Percentiles rank a stretch among this genome's conserved stretches.
phyloP scores from a whole-genome alignment of 2,113 vertebrate species.

The Sceloporus undulatus region DNA sequence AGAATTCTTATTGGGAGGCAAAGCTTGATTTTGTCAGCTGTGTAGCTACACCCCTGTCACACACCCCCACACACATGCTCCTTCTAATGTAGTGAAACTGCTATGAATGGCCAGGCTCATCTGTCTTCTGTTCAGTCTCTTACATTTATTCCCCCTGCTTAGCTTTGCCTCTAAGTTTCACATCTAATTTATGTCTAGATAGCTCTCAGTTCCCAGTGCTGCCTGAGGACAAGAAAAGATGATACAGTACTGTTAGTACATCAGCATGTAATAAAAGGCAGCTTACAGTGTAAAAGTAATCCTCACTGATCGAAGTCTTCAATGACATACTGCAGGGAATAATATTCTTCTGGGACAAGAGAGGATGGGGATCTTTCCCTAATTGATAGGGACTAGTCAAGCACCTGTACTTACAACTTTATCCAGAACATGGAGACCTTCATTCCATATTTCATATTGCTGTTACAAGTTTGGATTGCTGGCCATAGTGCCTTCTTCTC shows the following conservation, averaged over 20 bases:
- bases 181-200: constrained; percentile 68
- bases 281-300: constrained; percentile 63
- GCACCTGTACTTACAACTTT: constrained; percentile 26
- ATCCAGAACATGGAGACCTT: constrained; percentile 1
- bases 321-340: constrained; percentile 54
- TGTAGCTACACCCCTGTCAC: not conserved
- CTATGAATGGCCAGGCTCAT: constrained; percentile 43
- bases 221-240: constrained; percentile 66
- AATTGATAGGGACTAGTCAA: constrained; percentile 27
- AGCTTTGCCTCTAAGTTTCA: constrained; percentile 67
- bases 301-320: constrained; percentile 67
- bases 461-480: not conserved
- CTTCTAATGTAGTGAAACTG: accelerated
- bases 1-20: no score
- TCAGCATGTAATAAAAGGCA: constrained; percentile 66
- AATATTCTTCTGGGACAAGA: constrained; percentile 50
- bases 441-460: not conserved
- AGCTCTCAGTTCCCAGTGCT: constrained; percentile 52
- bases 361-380: constrained; percentile 35
- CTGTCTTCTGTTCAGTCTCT: constrained; percentile 48
- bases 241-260: constrained; percentile 68
- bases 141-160: constrained; percentile 37
- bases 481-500: not conserved
- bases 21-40: no score
- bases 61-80: not conserved